A percentile compares a stretch with the other conserved stretches of the same genome.
phyloP scores from a whole-genome alignment of 1,140 invertebrate species.

The Diorhabda carinulata region DNA sequence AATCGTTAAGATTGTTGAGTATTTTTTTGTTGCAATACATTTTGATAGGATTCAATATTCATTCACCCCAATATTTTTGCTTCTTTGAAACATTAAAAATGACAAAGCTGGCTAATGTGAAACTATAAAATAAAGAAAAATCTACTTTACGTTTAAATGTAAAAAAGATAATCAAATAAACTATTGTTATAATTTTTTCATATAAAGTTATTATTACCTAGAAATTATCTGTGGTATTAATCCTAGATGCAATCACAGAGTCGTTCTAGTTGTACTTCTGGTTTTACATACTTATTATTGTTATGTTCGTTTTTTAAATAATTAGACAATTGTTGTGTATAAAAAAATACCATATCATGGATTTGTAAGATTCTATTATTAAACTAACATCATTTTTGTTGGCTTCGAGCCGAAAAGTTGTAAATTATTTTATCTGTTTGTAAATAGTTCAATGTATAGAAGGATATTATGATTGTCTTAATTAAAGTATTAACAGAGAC shows the following conservation, averaged over 20 bases:
- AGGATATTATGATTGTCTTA: conserved; percentile 49
- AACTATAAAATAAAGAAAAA: too few species aligned
- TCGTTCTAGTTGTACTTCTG: conserved; percentile 30
- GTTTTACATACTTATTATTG: conserved; percentile 36
- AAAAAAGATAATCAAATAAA: too few species aligned
- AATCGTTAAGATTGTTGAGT: too few species aligned
- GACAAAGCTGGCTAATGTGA: too few species aligned
- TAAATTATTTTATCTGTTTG: conserved; percentile 48
- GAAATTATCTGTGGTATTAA: too few species aligned
- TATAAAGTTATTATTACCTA: too few species aligned
- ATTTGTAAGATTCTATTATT: conserved; percentile 41
- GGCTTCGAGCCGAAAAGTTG: conserved; percentile 40
- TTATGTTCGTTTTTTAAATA: conserved; percentile 34
- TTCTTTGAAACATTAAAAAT: too few species aligned
- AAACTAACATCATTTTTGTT: conserved; percentile 43
- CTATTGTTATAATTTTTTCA: too few species aligned
- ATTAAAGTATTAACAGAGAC: conserved; percentile 48
- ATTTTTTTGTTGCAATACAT: too few species aligned
- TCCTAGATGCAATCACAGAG: neutral
- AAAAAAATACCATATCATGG: conserved; percentile 47
- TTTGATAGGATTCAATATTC: too few species aligned
- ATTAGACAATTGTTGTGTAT: conserved; percentile 46
- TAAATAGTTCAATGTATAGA: conserved; percentile 50
- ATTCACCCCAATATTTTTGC: too few species aligned
- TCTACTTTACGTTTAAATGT: too few species aligned